phyloP scores from a whole-genome alignment of 2,113 vertebrate species.

The Rhipidura dahli region DNA sequence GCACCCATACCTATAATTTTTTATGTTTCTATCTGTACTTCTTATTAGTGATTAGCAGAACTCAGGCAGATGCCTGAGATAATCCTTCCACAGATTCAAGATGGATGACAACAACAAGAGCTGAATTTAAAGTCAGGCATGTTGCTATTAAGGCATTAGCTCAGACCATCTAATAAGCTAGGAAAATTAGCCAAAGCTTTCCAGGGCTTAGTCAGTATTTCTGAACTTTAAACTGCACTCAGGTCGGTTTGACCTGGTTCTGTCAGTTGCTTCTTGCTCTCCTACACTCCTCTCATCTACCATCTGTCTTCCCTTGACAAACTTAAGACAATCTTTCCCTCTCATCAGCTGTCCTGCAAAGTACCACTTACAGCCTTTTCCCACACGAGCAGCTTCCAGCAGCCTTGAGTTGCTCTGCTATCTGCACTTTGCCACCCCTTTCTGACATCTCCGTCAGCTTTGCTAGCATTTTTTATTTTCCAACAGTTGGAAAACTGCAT shows the following conservation, averaged over 20 bases:
- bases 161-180: not conserved
- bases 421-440: not conserved
- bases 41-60: not conserved
- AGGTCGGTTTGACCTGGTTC: not conserved
- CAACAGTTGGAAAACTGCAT: not conserved
- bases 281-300: not conserved
- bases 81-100: not conserved
- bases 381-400: not conserved
- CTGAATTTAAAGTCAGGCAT: not conserved
- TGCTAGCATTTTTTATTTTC: not conserved
- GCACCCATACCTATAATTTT: not conserved
- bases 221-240: not conserved
- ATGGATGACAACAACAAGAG: not conserved
- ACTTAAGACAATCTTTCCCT: not conserved
- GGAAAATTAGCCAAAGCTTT: not conserved
- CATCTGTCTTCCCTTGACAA: not conserved
- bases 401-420: not conserved
- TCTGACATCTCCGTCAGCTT: not conserved
- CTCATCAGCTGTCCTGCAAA: not conserved
- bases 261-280: not conserved
- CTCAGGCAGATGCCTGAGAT: not conserved
- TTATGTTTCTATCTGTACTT: not conserved
- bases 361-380: not conserved
- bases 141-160: not conserved
- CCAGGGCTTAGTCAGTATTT: not conserved